Evolutionary conservation across 2,113 vertebrate species (phyloP).

Genomic region (Egretta garzetta): DNA sequence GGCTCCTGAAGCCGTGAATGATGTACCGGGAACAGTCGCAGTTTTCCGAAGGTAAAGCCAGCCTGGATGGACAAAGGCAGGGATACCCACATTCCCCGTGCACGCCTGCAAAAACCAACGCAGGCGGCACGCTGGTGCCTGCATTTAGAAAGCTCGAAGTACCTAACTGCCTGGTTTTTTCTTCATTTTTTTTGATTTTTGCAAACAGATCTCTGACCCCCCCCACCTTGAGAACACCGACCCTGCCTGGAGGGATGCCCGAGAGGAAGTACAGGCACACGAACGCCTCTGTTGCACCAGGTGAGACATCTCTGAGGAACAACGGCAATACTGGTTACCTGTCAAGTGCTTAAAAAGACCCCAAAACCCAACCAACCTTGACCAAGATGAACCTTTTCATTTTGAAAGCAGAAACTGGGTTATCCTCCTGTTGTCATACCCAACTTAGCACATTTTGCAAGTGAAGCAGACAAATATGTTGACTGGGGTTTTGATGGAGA

Average conservation of each 20-base stretch:
- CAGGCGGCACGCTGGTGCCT: rapidly evolving
- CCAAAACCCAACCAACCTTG: neutral
- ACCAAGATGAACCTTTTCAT: neutral
- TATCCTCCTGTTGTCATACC: neutral
- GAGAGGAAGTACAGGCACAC: neutral
- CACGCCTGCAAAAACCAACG: neutral
- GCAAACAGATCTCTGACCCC: neutral
- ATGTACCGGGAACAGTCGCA: neutral
- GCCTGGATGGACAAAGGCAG: neutral
- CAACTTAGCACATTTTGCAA: neutral
- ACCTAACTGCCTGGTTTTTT: neutral
- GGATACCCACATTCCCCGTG: too few species aligned
- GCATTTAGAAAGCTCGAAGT: neutral
- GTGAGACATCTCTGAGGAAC: neutral
- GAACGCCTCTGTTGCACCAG: neutral
- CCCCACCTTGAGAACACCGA: neutral
- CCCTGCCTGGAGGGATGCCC: neutral
- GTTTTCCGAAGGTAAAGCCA: neutral
- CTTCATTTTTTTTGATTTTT: neutral
- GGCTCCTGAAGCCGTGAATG: neutral
- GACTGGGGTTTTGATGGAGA: neutral
- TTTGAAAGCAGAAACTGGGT: neutral
- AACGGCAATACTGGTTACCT: rapidly evolving
- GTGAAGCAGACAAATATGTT: neutral
- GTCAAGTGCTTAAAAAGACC: neutral